Percentiles rank a stretch among this genome's conserved stretches.
Conservation (phyloP, 2,888 invertebrate genomes). For the Rhingia rostrata region DNA sequence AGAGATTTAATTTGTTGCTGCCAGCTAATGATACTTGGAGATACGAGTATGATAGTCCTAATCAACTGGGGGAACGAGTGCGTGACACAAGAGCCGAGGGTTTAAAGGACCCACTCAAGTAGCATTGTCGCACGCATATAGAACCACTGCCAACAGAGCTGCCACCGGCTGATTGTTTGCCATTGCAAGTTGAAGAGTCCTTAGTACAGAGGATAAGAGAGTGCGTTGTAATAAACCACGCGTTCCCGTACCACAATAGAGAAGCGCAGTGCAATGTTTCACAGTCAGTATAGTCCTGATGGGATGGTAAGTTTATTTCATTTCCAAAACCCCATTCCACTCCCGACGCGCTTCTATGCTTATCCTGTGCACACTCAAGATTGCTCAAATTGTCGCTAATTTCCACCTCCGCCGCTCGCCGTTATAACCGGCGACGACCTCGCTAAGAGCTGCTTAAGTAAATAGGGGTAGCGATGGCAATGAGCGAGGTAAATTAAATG, state of each 20-base stretch:
- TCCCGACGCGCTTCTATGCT: background rate
- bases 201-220: slow-evolving; percentile 30
- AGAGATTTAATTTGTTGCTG: slow-evolving; percentile 72
- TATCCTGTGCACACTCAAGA: slow-evolving; percentile 50
- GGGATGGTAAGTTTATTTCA: slow-evolving; percentile 67
- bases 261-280: slow-evolving; percentile 48
- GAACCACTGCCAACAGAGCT: slow-evolving; percentile 19
- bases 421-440: background rate
- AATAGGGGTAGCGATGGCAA: slow-evolving; percentile 58
- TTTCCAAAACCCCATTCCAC: slow-evolving; percentile 20
- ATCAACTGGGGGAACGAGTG: slow-evolving; percentile 56
- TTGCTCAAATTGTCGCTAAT: slow-evolving; percentile 73
- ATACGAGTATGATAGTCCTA: slow-evolving; percentile 66
- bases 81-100: slow-evolving; percentile 64
- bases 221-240: slow-evolving; percentile 60
- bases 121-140: slow-evolving; percentile 71
- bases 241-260: slow-evolving; percentile 1
- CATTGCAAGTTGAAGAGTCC: slow-evolving; percentile 63
- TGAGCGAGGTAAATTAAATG: slow-evolving; percentile 62
- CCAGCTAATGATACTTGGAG: slow-evolving; percentile 62
- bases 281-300: slow-evolving; percentile 43
- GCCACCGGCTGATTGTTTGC: slow-evolving; percentile 45
- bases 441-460: slow-evolving; percentile 57
- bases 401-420: slow-evolving; percentile 25
- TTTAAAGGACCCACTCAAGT: slow-evolving; percentile 62